These are phyloP conservation scores for Rhodeus uyekii DNA, from an alignment of 2,797 vertebrate species.

Conservation along the genomic window DNA sequence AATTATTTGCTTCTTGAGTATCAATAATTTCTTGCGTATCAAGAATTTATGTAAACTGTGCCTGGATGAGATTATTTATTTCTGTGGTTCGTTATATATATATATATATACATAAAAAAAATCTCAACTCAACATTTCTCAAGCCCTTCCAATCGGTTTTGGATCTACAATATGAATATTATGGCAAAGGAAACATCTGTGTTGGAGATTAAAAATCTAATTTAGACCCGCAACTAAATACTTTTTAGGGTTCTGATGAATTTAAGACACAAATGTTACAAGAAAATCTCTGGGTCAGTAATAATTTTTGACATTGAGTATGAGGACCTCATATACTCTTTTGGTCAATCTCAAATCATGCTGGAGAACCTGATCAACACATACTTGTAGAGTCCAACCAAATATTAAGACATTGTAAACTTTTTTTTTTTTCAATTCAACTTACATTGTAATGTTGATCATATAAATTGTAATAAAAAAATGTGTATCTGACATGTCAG, in stretches of 20 bases:
- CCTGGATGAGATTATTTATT: not conserved
- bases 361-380: not conserved
- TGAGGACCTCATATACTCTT: not conserved
- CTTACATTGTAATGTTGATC: not conserved
- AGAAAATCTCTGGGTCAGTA: not conserved
- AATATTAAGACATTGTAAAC: not conserved
- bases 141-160: not conserved
- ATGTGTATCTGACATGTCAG: not conserved
- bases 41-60: constrained; percentile 24
- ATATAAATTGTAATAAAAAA: not conserved
- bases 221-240: not conserved
- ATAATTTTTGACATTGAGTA: not conserved
- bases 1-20: constrained; percentile 17
- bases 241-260: not conserved
- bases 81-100: not conserved
- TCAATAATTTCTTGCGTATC: constrained; percentile 11
- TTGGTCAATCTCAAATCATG: not conserved
- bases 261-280: too few relatives aligned
- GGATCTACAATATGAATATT: not conserved
- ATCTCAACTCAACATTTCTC: not conserved
- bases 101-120: too few relatives aligned
- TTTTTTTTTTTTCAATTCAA: not conserved
- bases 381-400: not conserved
- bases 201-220: not conserved
- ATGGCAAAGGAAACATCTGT: constrained; percentile 5